Conservation (phyloP, 1,140 invertebrate species). For the Conopomorpha cramerella region DNA sequence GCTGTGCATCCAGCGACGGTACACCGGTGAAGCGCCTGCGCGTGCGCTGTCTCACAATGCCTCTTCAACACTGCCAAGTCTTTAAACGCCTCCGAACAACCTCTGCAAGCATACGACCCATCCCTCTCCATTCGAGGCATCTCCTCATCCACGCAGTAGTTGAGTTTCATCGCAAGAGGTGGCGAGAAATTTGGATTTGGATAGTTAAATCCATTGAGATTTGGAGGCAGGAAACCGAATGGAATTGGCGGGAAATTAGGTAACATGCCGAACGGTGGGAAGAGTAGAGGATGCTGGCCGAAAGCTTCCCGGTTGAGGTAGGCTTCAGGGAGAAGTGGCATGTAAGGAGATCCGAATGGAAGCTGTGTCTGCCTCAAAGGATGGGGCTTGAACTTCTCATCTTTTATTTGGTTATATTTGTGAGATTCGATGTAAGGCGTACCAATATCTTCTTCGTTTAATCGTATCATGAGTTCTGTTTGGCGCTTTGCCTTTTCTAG, state of each 20-base stretch:
- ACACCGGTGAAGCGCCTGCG: conserved; percentile 68
- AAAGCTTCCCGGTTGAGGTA: conserved; percentile 50
- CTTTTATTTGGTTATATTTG: conserved; percentile 39
- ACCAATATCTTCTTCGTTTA: conserved; percentile 71
- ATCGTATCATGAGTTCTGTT: conserved; percentile 73
- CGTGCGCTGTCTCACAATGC: conserved; percentile 68
- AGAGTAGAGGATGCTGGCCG: conserved; percentile 46
- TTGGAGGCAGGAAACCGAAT: conserved; percentile 44
- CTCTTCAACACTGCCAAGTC: conserved; percentile 67
- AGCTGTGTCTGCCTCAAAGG: conserved; percentile 22
- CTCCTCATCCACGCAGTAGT: conserved; percentile 63
- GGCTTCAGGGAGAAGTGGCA: conserved; percentile 42
- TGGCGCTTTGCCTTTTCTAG: conserved; percentile 65
- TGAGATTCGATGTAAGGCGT: conserved; percentile 56
- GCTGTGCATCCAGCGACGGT: conserved; percentile 69
- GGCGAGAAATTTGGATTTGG: conserved; percentile 32
- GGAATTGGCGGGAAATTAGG: conserved; percentile 53
- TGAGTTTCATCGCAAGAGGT: conserved; percentile 29
- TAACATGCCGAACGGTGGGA: conserved; percentile 52
- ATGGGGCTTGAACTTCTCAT: conserved; percentile 31
- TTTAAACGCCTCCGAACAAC: conserved; percentile 66
- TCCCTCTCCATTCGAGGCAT: conserved; percentile 63
- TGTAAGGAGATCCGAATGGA: conserved; percentile 30
- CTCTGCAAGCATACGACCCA: conserved; percentile 67
- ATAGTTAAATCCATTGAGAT: conserved; percentile 30